Base-by-base conservation (phyloP, 2,888 invertebrate species). In the Epinotia bilunana region DNA sequence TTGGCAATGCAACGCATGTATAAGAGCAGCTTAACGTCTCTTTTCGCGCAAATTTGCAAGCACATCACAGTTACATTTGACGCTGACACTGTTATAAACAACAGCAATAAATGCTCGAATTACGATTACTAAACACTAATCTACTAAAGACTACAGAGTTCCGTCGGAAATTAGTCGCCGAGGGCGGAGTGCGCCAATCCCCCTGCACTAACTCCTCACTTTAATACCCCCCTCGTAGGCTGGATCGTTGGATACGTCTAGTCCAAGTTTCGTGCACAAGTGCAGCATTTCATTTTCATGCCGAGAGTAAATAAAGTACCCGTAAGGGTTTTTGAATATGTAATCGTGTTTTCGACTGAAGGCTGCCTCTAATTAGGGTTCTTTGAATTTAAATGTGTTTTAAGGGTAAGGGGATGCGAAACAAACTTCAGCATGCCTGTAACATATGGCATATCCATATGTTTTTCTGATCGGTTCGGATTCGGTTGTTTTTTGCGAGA, bases 91-190 rank as follows among this genome's bases (percentile, higher is more conserved):
- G 18, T 55, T n/a, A 11, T 5, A 60, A n/a, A 60, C 9, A n/a
- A 57, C 39, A 49, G 39, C 13, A 64, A 72, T 80, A 85, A 85
- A 86, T 84, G 86, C 88, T 86, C 86, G 87, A 87, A 87, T 72
- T 65, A 75, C 60, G 65, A 71, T 75, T 72, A 67, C 68, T 72
- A 72, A 77, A 77, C 72, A 69, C 84, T 86, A 88, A 86, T 81
- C 81, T 82, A 82, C 81, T 84, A 79, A 80, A 83, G 82, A 83
- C 81, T 84, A 86, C 84, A 7, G 53, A 87, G 85, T 86, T 86
- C 87, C 83, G 90, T 89, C 91, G 92, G 92, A 93, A 92, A 93
- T 93, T 92, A 93, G 92, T 92, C 91, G 90, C 90, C 88, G 91
- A 88, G 78, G 76, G 80, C 79, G 76, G 83, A 78, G 82, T 86